Evolutionary conservation across 2,797 vertebrate species (phyloP).

Genomic region (Vultur gryphus): DNA sequence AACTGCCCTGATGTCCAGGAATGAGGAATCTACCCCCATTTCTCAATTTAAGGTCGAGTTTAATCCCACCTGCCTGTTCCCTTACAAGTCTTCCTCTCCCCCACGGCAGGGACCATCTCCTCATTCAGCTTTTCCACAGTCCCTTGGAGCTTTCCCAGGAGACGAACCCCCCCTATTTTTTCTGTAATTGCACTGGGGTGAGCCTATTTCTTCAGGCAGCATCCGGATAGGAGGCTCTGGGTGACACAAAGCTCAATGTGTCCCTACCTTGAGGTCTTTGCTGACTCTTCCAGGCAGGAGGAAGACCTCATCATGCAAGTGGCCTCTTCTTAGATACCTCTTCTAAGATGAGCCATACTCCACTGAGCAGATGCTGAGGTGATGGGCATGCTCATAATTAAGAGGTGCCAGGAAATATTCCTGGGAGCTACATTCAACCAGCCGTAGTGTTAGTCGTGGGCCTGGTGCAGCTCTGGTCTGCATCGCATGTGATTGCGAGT

Average conservation of each 20-base stretch:
- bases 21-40: background rate
- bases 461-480: background rate
- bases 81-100: background rate
- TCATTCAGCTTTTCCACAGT: background rate
- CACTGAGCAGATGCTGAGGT: background rate
- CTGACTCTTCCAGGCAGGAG: background rate
- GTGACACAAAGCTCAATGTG: background rate
- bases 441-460: accelerated
- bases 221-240: background rate
- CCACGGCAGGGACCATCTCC: background rate
- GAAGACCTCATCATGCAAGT: background rate
- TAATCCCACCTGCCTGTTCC: background rate
- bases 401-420: background rate
- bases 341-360: background rate
- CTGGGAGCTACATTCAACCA: background rate
- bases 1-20: background rate
- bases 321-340: background rate
- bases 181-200: background rate
- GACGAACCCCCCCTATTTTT: accelerated
- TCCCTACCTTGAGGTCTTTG: background rate
- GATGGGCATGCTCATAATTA: background rate
- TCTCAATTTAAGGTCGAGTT: background rate
- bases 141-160: background rate
- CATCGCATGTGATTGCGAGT: accelerated
- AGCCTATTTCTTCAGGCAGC: background rate